Conservation (phyloP, 2,113 vertebrate genomes). For the Rynchops niger region DNA sequence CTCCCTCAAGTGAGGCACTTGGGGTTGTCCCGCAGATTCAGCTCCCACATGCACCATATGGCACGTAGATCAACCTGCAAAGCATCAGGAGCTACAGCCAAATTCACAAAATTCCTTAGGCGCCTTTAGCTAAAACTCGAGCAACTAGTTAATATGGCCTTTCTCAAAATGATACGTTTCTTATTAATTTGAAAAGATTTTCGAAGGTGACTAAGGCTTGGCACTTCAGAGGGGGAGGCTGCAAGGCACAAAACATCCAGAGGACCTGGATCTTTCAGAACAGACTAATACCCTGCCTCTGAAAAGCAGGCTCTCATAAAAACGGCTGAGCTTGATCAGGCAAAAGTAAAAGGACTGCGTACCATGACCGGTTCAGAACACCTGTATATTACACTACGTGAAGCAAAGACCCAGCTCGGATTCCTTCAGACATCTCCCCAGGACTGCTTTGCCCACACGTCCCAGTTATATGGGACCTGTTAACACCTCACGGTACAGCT, state of each 20-base stretch:
- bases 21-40: too few species aligned
- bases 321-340: not conserved
- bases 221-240: not conserved
- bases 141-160: not conserved
- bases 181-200: not conserved
- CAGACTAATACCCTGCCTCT: not conserved
- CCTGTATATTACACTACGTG: not conserved
- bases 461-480: not conserved
- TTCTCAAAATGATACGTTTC: not conserved
- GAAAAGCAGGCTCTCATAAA: not conserved
- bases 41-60: rapidly evolving
- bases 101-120: not conserved
- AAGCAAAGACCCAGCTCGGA: not conserved
- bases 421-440: not conserved
- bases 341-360: not conserved
- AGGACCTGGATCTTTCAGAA: not conserved
- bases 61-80: not conserved
- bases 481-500: not conserved
- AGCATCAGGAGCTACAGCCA: not conserved
- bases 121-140: not conserved
- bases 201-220: not conserved
- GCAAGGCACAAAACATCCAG: not conserved
- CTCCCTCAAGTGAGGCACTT: not conserved
- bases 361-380: rapidly evolving
- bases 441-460: not conserved